Conservation (phyloP, 2,797 vertebrate genomes). For the Onychomys torridus region DNA sequence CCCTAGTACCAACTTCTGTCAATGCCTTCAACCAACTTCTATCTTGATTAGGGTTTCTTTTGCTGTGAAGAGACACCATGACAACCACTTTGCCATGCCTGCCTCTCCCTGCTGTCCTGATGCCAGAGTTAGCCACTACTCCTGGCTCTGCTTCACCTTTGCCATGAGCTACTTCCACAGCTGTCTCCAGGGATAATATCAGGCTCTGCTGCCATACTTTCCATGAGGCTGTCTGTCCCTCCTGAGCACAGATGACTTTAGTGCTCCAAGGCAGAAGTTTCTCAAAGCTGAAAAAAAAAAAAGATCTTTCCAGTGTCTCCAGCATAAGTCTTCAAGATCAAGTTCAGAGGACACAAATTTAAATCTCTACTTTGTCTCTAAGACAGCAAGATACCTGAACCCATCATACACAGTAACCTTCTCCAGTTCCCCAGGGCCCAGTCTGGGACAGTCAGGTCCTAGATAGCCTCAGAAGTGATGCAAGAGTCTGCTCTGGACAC, state of each 20-base stretch:
- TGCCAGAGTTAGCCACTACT: neutral
- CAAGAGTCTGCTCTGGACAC: rapidly evolving
- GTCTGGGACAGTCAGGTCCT: neutral
- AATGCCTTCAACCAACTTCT: neutral
- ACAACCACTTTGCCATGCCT: neutral
- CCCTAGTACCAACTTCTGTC: neutral
- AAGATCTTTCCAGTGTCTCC: neutral
- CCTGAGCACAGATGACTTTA: neutral
- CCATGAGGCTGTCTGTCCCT: no score
- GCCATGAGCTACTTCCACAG: neutral
- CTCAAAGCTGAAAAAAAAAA: neutral
- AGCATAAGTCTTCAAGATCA: neutral
- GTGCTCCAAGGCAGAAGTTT: neutral
- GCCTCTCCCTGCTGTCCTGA: neutral
- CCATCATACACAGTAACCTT: neutral
- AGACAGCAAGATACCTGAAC: neutral
- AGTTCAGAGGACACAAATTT: neutral
- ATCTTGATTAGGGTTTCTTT: neutral
- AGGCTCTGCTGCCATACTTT: neutral
- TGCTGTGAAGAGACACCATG: neutral
- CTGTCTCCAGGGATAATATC: neutral
- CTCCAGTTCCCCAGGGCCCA: neutral
- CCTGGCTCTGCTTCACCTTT: neutral
- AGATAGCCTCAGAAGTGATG: no score
- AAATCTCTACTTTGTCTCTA: neutral